Percentiles rank a stretch among this genome's conserved stretches.
Conservation (phyloP, 2,888 invertebrate species). For the Alentia gelatinosa region DNA sequence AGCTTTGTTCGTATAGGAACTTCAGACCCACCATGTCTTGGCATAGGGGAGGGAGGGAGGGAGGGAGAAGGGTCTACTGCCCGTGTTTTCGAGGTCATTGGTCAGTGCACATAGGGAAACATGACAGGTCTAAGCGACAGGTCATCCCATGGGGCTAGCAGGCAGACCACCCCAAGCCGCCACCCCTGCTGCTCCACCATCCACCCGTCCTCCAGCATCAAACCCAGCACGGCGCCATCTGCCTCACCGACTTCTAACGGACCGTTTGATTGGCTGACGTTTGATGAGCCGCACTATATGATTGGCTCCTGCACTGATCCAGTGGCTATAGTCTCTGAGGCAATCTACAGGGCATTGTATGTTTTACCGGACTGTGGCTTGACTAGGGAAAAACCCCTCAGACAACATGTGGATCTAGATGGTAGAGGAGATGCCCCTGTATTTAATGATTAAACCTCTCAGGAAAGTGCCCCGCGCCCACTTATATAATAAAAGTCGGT, state of each 20-base stretch:
- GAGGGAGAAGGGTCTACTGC: neutral
- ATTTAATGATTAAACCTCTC: too few species aligned
- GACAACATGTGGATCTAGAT: too few species aligned
- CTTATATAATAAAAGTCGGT: too few species aligned
- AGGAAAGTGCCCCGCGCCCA: too few species aligned
- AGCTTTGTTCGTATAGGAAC: too few species aligned
- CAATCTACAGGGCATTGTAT: neutral
- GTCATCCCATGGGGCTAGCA: neutral
- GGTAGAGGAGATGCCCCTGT: too few species aligned
- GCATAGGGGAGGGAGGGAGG: neutral
- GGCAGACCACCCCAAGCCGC: neutral
- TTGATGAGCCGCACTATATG: neutral
- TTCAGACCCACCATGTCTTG: too few species aligned
- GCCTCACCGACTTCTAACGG: neutral
- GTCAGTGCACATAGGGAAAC: too few species aligned
- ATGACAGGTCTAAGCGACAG: neutral
- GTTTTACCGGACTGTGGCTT: too few species aligned
- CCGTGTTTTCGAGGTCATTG: too few species aligned
- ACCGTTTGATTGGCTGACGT: conserved; percentile 3
- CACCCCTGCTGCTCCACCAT: neutral
- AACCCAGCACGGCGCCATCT: neutral
- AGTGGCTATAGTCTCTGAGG: neutral
- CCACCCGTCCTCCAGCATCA: neutral
- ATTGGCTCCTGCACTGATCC: neutral
- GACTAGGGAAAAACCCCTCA: too few species aligned